Evolutionary conservation across 2,113 vertebrate genomes (phyloP), one percentile per base, ranked within the genome.

Genomic region (Colaptes auratus): DNA sequence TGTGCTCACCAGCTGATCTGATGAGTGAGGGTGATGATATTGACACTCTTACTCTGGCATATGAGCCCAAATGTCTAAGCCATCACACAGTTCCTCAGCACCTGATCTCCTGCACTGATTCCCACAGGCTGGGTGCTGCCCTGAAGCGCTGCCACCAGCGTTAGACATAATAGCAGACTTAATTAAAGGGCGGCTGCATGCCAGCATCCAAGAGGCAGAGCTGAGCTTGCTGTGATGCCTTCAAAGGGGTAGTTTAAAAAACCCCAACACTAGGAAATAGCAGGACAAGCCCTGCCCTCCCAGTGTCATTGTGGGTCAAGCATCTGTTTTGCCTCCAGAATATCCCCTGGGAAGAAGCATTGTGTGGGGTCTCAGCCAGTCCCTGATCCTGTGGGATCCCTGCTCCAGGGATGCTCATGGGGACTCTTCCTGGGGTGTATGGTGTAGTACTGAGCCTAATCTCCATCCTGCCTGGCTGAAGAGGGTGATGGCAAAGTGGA

Each of bases 161-260:
- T 84, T 2, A 92, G 86, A 53, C 86, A n/a, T 7, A 81, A 35
- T 82, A 81, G 79, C 76, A 86, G 86, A 58, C 65, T 83, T 93
- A 73, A 94, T 81, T 77, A 90, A 19, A 86, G 95, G 58, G 33
- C 50, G 92, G 90, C 88, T 92, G 53, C 61, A 25, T 53, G 82
- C 92, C 93, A 95, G 24, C 87, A 69, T 31, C 67, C 90, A 79
- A 80, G 90, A 87, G 95, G 82, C 90, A 91, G 89, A 95, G 87
- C 89, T 31, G 87, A 87, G 89, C 92, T 65, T 78, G 59, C 88
- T 79, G 53, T 0, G 11, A 66, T 35, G 71, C 88, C 73, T 59
- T 53, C 85, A 82, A 78, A 77, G 16, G 36, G 66, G 15, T 15
- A 25, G 17, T 86, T 80, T 30, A 11, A 24, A 53, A 59, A 56